Conservation (phyloP, 2,888 invertebrate genomes). For the Sphecodes monilicornis region DNA sequence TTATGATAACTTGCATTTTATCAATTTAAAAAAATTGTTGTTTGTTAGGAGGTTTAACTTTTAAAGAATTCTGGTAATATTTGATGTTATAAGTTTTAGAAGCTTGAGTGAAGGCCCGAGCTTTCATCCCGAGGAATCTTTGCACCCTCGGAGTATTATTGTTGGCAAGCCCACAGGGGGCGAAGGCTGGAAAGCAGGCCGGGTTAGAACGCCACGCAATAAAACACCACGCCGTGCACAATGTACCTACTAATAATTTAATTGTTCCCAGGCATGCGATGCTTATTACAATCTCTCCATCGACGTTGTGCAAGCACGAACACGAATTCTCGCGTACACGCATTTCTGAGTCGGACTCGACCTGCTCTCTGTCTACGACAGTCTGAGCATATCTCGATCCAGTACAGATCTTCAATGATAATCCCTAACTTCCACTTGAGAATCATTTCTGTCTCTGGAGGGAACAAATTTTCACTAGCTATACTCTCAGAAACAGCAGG, state of each 20-base stretch:
- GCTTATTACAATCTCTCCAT: constrained; percentile 58
- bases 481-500: neutral
- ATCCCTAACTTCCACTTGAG: neutral
- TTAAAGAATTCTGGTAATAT: neutral
- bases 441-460: neutral
- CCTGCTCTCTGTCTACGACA: neutral
- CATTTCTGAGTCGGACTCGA: constrained; percentile 26
- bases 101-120: neutral
- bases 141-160: neutral
- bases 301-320: constrained; percentile 54
- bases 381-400: neutral
- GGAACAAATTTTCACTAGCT: neutral
- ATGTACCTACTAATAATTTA: constrained; percentile 65
- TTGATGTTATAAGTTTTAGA: neutral
- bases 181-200: constrained; percentile 38
- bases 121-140: neutral
- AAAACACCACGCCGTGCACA: constrained; percentile 57
- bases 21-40: neutral
- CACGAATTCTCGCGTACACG: constrained; percentile 40
- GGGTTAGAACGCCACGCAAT: constrained; percentile 45
- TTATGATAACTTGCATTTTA: neutral
- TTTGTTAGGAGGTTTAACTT: neutral
- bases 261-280: constrained; percentile 61
- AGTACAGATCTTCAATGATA: constrained; percentile 51
- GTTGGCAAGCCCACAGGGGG: neutral